These are phyloP conservation scores for Etia nguti DNA, from an alignment of 2,113 vertebrate species.

Conservation along the genomic window DNA sequence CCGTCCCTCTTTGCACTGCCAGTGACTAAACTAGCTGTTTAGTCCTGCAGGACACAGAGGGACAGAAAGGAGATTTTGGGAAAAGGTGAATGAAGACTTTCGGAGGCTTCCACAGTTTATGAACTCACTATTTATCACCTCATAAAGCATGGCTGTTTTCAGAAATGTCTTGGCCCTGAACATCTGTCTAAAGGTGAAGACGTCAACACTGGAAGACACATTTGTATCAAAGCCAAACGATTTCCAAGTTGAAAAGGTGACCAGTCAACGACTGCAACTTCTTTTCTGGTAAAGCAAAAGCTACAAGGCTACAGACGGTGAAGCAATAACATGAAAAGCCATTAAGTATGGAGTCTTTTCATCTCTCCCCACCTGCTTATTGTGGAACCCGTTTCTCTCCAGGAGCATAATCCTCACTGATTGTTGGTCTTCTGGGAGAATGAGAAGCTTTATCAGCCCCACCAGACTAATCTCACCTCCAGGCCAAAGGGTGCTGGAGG, in stretches of 20 bases:
- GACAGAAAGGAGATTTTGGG: not conserved
- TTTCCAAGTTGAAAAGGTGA: not conserved
- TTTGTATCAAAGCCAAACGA: not conserved
- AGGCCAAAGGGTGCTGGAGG: constrained; percentile 18
- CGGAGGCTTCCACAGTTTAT: constrained; percentile 11
- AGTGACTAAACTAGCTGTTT: not conserved
- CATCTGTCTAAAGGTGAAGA: not conserved
- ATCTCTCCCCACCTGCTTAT: constrained; percentile 28
- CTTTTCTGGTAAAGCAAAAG: not conserved
- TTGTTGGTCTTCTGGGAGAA: constrained; percentile 37
- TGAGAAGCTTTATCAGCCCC: constrained; percentile 42
- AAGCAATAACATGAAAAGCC: not conserved
- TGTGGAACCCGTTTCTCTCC: not conserved
- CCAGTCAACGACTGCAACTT: not conserved
- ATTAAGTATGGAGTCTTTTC: not conserved
- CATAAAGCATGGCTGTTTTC: constrained; percentile 24
- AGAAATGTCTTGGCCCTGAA: not conserved
- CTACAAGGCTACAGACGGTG: not conserved
- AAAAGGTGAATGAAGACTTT: not conserved
- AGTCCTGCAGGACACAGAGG: not conserved
- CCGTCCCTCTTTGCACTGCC: not conserved
- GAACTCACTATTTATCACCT: constrained; percentile 14
- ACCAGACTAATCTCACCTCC: constrained; percentile 58
- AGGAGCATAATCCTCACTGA: constrained; percentile 31
- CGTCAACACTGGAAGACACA: not conserved